Conservation (phyloP, 2,888 invertebrate species). For the Nasonovia ribisnigri region DNA sequence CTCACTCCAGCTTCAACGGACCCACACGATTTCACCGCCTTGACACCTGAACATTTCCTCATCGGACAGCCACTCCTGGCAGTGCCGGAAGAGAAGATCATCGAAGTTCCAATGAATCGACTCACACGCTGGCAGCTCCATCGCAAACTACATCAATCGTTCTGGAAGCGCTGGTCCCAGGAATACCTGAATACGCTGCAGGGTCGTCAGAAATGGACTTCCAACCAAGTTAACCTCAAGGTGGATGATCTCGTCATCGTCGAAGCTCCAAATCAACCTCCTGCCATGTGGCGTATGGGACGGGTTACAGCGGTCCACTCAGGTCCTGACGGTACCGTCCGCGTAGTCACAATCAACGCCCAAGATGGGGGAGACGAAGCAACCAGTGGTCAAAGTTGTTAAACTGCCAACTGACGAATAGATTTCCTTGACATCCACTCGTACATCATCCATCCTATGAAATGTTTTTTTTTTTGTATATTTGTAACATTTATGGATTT, state of each 20-base stretch:
- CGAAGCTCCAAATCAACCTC: not conserved
- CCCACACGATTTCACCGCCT: not conserved
- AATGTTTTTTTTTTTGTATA: not conserved
- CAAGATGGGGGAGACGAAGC: not conserved
- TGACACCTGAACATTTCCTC: not conserved
- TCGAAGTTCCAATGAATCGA: not conserved
- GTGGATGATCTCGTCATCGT: not conserved
- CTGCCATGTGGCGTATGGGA: not conserved
- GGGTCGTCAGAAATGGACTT: not conserved
- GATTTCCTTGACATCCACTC: not conserved
- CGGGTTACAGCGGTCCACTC: not conserved
- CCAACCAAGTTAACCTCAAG: not conserved
- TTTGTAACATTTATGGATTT: too few relatives aligned
- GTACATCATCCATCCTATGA: not conserved
- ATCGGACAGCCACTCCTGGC: not conserved
- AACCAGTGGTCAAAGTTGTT: not conserved
- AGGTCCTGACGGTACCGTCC: not conserved
- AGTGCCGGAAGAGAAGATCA: not conserved
- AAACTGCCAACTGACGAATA: not conserved
- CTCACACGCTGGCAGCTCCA: not conserved
- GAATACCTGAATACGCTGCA: not conserved
- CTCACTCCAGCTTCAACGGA: not conserved
- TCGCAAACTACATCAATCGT: not conserved
- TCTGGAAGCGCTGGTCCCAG: not conserved
- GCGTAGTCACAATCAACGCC: not conserved